Evolutionary conservation across 2,888 invertebrate species (phyloP).

Genomic region (Mythimna loreyi): DNA sequence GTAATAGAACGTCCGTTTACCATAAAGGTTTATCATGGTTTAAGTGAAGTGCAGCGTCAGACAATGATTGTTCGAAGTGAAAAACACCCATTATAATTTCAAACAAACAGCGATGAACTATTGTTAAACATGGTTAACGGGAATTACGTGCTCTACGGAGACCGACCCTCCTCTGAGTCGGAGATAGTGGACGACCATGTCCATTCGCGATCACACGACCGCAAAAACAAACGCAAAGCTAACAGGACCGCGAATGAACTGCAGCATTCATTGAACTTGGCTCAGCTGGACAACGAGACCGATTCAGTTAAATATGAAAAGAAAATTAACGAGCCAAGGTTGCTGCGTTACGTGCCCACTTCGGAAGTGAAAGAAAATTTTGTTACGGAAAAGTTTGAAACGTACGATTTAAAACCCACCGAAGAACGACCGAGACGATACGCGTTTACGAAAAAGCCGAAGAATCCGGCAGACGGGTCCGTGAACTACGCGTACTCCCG

Average conservation of each 20-base stretch:
- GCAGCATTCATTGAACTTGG: conserved; percentile 79
- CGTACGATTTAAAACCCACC: conserved; percentile 82
- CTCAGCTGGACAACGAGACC: conserved; percentile 86
- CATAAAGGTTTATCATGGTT: conserved; percentile 42
- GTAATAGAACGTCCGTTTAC: neutral
- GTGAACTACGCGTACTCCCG: conserved; percentile 86
- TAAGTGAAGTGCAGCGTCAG: conserved; percentile 61
- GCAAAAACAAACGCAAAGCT: conserved; percentile 79
- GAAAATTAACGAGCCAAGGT: conserved; percentile 83
- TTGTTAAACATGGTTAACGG: conserved; percentile 87
- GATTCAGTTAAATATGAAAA: conserved; percentile 87
- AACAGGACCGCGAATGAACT: conserved; percentile 83
- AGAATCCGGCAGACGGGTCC: conserved; percentile 85
- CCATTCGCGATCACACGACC: conserved; percentile 80
- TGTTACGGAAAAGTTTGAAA: conserved; percentile 85
- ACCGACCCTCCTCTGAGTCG: conserved; percentile 84
- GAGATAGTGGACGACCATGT: conserved; percentile 87
- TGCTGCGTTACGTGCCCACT: conserved; percentile 85
- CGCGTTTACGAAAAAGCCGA: conserved; percentile 84
- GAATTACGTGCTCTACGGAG: conserved; percentile 86
- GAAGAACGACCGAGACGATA: conserved; percentile 82
- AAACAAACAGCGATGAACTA: conserved; percentile 46
- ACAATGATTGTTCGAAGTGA: conserved; percentile 70
- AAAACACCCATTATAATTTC: conserved; percentile 58
- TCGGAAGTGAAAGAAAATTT: conserved; percentile 85